Conservation (phyloP, 2,888 invertebrate species). For the Panorpa germanica region DNA sequence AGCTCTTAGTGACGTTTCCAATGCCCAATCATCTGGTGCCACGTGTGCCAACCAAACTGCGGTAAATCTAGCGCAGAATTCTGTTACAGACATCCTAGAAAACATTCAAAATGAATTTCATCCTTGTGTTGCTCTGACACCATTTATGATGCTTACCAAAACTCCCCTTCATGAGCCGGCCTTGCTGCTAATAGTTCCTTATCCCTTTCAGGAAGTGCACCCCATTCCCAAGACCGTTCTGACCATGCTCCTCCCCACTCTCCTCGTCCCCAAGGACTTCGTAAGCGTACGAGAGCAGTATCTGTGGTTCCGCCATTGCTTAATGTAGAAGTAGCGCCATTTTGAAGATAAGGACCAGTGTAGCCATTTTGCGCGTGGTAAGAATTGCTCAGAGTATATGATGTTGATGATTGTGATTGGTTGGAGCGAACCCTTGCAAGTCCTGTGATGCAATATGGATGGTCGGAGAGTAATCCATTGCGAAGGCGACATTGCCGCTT, state of each 20-base stretch:
- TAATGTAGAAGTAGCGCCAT: constrained; percentile 11
- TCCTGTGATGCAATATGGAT: constrained; percentile 53
- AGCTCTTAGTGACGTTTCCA: constrained; percentile 41
- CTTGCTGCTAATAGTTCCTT: constrained; percentile 40
- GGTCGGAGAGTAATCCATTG: constrained; percentile 43
- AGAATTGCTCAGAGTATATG: too few relatives aligned
- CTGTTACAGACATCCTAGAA: constrained; percentile 14
- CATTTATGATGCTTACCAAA: constrained; percentile 30
- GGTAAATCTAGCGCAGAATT: constrained; percentile 14
- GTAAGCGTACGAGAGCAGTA: constrained; percentile 37
- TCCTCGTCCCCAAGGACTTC: constrained; percentile 45
- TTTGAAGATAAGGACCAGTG: too few relatives aligned
- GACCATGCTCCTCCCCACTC: constrained; percentile 59
- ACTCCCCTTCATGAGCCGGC: constrained; percentile 46
- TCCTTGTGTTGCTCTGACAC: too few relatives aligned
- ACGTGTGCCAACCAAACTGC: constrained; percentile 39
- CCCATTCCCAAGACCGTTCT: constrained; percentile 49
- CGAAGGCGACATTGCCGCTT: constrained; percentile 34
- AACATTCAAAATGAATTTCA: too few relatives aligned
- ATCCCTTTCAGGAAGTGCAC: constrained; percentile 38
- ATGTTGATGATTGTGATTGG: constrained; percentile 11
- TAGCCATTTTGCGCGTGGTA: too few relatives aligned
- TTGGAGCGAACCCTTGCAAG: constrained; percentile 37
- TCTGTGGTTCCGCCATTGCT: constrained; percentile 23
- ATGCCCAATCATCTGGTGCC: constrained; percentile 52